Evolutionary conservation across 2,113 vertebrate species (phyloP).

Genomic region (Butorides virescens): DNA sequence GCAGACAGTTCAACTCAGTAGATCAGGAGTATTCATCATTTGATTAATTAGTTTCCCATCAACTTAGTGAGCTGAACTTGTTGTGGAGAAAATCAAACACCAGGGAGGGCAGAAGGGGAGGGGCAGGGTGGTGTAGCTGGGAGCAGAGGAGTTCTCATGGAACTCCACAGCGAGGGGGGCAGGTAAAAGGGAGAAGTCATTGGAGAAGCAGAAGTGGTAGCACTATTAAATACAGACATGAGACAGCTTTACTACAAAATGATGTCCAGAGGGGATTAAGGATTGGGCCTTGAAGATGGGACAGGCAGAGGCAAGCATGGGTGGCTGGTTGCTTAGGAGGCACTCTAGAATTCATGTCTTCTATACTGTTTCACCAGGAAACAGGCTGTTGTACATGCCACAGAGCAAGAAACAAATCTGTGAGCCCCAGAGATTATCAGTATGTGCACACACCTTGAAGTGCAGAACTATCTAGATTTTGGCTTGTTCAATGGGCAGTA

Average conservation of each 20-base stretch:
- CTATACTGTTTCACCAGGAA: not conserved
- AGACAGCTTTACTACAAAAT: not conserved
- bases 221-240: not conserved
- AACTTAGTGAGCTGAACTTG: not conserved
- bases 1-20: not conserved
- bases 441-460: not conserved
- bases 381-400: not conserved
- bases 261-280: not conserved
- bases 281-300: not conserved
- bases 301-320: not conserved
- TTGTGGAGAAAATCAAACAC: not conserved
- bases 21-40: not conserved
- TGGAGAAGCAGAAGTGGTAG: not conserved
- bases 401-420: not conserved
- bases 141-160: not conserved
- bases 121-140: not conserved
- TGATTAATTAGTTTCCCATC: not conserved
- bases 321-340: not conserved
- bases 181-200: not conserved
- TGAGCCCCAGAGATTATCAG: not conserved
- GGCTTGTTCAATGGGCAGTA: not conserved
- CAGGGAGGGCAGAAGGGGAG: not conserved
- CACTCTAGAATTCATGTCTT: not conserved
- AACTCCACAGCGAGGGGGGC: not conserved
- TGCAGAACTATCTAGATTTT: not conserved